These are phyloP conservation scores for Hyppa rectilinea DNA, from an alignment of 2,888 invertebrate species.

Conservation along the genomic window DNA sequence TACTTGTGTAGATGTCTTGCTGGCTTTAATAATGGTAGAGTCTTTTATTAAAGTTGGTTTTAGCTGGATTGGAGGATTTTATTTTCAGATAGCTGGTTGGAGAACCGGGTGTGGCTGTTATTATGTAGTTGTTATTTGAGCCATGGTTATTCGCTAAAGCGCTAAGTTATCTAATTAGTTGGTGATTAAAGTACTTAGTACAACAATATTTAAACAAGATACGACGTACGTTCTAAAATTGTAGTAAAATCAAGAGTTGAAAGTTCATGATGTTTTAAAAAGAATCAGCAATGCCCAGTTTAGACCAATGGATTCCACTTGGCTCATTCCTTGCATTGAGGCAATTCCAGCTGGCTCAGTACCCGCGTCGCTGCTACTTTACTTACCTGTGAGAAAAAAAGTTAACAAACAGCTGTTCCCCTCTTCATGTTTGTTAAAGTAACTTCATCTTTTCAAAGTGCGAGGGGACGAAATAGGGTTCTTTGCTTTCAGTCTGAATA, in stretches of 20 bases:
- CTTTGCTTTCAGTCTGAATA: neutral
- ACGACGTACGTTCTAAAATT: no score
- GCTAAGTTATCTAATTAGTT: neutral
- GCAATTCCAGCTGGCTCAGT: neutral
- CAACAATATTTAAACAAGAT: no score
- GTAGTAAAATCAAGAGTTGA: neutral
- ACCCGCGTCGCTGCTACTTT: neutral
- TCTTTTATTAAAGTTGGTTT: constrained; percentile 66
- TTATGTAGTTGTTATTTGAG: neutral
- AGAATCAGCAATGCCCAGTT: neutral
- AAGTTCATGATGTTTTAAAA: neutral
- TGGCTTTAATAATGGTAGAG: constrained; percentile 60
- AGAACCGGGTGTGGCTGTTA: constrained; percentile 10
- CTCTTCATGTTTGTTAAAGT: constrained; percentile 23
- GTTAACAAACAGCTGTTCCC: constrained; percentile 27
- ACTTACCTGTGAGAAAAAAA: constrained; percentile 18
- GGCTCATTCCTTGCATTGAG: neutral
- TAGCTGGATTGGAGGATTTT: constrained; percentile 53
- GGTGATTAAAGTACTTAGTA: neutral
- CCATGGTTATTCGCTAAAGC: neutral
- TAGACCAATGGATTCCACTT: neutral
- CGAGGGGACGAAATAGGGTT: neutral
- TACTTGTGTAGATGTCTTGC: constrained; percentile 54
- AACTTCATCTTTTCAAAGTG: constrained; percentile 3
- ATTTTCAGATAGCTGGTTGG: constrained; percentile 23